These are phyloP conservation scores for Anguilla rostrata DNA, from an alignment of 2,113 vertebrate genomes.

Conservation along the genomic window DNA sequence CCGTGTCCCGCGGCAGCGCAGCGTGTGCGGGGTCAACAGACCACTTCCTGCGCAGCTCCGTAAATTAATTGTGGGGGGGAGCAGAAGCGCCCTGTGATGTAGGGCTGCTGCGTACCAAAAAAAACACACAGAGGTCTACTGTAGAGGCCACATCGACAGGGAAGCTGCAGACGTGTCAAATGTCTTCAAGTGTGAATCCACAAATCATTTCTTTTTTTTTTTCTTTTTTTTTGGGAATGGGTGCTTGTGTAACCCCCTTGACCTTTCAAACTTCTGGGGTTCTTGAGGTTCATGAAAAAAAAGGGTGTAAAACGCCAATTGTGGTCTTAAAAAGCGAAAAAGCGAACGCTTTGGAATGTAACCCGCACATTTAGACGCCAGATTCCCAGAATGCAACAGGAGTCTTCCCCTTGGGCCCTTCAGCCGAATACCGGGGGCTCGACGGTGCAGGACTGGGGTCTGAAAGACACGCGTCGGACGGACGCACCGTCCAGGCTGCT, in stretches of 20 bases:
- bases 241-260: background rate
- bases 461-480: background rate
- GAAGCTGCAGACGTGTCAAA: background rate
- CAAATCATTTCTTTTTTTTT: background rate
- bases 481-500: background rate
- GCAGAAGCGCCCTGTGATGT: background rate
- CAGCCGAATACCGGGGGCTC: too few relatives aligned
- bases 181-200: background rate
- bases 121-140: background rate
- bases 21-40: background rate
- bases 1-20: background rate
- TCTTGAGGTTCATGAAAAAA: background rate
- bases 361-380: background rate
- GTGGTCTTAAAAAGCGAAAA: background rate
- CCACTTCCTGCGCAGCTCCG: background rate
- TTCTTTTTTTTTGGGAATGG: background rate
- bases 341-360: background rate
- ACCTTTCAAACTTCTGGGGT: background rate
- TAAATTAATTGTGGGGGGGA: background rate
- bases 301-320: background rate
- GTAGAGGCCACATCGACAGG: background rate
- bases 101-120: background rate
- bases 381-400: background rate
- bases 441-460: background rate
- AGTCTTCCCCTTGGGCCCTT: too few relatives aligned